Percentiles rank a stretch among this genome's conserved stretches.
These are phyloP conservation scores for Parnassius apollo DNA, from an alignment of 2,888 invertebrate genomes.

Conservation along the genomic window DNA sequence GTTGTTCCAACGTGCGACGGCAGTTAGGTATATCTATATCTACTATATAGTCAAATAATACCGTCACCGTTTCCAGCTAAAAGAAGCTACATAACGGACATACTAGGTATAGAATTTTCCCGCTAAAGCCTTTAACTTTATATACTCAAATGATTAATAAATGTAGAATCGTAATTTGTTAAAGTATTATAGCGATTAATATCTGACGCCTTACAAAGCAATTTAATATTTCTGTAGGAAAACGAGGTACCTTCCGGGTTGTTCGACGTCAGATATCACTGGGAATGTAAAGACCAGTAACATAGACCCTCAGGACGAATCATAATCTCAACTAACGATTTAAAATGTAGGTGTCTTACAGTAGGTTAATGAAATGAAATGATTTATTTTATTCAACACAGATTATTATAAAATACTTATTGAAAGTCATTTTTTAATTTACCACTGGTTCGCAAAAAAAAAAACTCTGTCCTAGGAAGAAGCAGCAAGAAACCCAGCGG, in stretches of 20 bases:
- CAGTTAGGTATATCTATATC: no score
- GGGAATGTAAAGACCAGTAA: not conserved
- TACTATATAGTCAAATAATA: no score
- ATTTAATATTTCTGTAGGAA: not conserved
- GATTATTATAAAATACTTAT: no score
- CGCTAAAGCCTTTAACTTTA: no score
- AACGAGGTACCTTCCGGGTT: conserved; percentile 3
- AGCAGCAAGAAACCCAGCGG: no score
- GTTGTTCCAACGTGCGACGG: no score
- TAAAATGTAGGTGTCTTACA: not conserved
- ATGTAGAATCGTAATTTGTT: not conserved
- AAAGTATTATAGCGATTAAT: not conserved
- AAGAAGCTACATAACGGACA: not conserved
- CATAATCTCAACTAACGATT: not conserved
- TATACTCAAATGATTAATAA: not conserved
- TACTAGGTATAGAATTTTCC: no score
- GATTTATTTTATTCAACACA: no score
- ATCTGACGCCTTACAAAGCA: not conserved
- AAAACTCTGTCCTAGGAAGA: no score
- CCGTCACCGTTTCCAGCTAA: no score
- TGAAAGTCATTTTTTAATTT: no score
- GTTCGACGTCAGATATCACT: not conserved
- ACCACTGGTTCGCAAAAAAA: no score
- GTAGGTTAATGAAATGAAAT: not conserved
- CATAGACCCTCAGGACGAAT: not conserved